Percentiles rank a stretch among this genome's conserved stretches.
Evolutionary conservation across 2,888 invertebrate genomes (phyloP).

Genomic region (Trimorus sp.): DNA sequence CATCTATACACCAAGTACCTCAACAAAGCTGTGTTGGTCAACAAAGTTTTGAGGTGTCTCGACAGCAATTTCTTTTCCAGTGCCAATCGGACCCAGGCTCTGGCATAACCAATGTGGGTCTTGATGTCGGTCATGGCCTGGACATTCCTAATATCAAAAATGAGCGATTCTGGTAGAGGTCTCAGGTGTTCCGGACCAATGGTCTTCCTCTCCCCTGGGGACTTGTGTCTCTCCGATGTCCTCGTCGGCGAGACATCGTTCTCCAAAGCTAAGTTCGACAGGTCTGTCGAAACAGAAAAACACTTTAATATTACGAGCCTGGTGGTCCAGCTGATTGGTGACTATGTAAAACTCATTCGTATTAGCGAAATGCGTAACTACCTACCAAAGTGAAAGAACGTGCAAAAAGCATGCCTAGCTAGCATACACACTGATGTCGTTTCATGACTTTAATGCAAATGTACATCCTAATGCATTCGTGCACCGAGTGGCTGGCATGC

Average conservation of each 20-base stretch:
- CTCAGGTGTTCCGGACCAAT: slow-evolving; percentile 83
- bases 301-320: not conserved
- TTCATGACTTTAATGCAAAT: slow-evolving; percentile 59
- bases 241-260: slow-evolving; percentile 84
- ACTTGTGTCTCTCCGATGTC: slow-evolving; percentile 76
- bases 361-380: slow-evolving; percentile 59
- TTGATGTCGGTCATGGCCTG: slow-evolving; percentile 99
- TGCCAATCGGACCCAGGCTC: slow-evolving; percentile 98
- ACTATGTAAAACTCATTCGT: slow-evolving; percentile 40
- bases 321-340: not conserved
- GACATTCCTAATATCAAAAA: slow-evolving; percentile 95
- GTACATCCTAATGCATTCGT: slow-evolving; percentile 64
- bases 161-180: slow-evolving; percentile 91
- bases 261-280: slow-evolving; percentile 90
- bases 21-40: slow-evolving; percentile 90
- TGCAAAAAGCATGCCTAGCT: slow-evolving; percentile 67
- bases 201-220: slow-evolving; percentile 82
- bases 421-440: slow-evolving; percentile 52
- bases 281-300: slow-evolving; percentile 82
- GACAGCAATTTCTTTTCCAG: slow-evolving; percentile 98
- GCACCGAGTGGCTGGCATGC: slow-evolving; percentile 61
- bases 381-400: slow-evolving; percentile 67
- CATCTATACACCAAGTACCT: slow-evolving; percentile 78
- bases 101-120: slow-evolving; percentile 97
- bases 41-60: slow-evolving; percentile 93